Percentiles rank a stretch among this genome's conserved stretches.
phyloP scores from a whole-genome alignment of 1,140 invertebrate species.

The Cydia splendana region DNA sequence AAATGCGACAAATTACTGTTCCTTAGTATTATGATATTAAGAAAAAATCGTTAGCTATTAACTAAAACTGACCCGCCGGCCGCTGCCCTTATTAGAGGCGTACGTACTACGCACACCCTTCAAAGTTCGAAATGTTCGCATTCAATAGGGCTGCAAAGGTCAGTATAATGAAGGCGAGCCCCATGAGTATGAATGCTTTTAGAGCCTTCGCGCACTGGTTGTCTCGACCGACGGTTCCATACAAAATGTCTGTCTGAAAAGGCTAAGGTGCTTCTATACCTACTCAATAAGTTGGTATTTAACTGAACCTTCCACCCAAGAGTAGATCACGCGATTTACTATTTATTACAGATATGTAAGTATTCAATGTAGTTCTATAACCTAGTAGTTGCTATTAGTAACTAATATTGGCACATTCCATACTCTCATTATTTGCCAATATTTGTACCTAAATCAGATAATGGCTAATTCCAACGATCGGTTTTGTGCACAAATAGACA shows the following conservation, averaged over 20 bases:
- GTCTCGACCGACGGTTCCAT: neutral
- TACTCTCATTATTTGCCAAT: too few relatives aligned
- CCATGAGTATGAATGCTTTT: neutral
- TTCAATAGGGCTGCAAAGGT: neutral
- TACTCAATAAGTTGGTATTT: too few relatives aligned
- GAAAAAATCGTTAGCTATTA: neutral
- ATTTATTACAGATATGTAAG: neutral
- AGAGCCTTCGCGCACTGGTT: neutral
- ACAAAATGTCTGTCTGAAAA: too few relatives aligned
- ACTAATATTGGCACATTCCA: too few relatives aligned
- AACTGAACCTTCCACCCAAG: too few relatives aligned
- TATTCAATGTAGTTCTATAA: neutral
- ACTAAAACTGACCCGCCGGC: neutral
- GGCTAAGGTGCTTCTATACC: too few relatives aligned
- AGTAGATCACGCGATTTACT: neutral
- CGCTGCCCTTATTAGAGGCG: neutral
- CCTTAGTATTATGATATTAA: too few relatives aligned
- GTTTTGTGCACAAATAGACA: too few relatives aligned
- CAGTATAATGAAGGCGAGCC: neutral
- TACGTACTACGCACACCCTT: neutral
- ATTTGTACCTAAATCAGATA: too few relatives aligned
- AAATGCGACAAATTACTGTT: too few relatives aligned
- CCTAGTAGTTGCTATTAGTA: too few relatives aligned
- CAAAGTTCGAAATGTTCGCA: conserved; percentile 10
- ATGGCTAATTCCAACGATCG: too few relatives aligned